phyloP scores from a whole-genome alignment of 2,113 vertebrate species.

The Microtus richardsoni region DNA sequence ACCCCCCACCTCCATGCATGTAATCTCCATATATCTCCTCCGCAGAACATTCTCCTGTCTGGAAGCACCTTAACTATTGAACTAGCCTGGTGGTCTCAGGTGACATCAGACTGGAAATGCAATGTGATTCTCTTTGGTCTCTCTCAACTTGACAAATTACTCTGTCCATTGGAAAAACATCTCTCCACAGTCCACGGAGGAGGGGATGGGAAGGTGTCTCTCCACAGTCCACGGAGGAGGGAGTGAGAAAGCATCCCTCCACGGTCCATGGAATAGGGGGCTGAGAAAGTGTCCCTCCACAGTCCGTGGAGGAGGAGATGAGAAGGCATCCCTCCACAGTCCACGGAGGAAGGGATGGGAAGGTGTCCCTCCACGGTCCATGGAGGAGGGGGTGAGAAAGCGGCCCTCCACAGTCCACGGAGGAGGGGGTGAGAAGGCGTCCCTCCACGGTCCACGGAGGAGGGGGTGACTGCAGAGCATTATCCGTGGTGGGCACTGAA shows the following conservation, averaged over 20 bases:
- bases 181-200: background rate
- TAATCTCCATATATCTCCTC: background rate
- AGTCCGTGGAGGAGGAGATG: background rate
- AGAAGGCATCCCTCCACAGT: background rate
- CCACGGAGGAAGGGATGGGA: background rate
- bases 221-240: background rate
- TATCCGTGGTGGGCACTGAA: background rate
- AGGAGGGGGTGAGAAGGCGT: too few species aligned
- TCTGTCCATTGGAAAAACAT: background rate
- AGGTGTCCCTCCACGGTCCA: background rate
- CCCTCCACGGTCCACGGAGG: background rate
- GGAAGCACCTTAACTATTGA: background rate
- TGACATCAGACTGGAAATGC: background rate
- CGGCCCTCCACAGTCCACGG: background rate
- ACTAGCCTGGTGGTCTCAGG: background rate
- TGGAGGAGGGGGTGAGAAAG: background rate
- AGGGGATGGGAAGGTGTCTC: background rate
- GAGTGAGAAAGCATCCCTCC: accelerated
- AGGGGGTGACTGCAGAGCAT: background rate
- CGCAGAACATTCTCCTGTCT: background rate
- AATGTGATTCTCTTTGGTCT: background rate
- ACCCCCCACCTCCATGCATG: accelerated
- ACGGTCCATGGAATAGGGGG: background rate
- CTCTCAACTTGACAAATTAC: background rate
- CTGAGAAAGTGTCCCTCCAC: background rate